A percentile compares a stretch with the other conserved stretches of the same genome.
These are phyloP conservation scores for Cuniculus paca DNA, from an alignment of 2,797 vertebrate species.

Conservation along the genomic window DNA sequence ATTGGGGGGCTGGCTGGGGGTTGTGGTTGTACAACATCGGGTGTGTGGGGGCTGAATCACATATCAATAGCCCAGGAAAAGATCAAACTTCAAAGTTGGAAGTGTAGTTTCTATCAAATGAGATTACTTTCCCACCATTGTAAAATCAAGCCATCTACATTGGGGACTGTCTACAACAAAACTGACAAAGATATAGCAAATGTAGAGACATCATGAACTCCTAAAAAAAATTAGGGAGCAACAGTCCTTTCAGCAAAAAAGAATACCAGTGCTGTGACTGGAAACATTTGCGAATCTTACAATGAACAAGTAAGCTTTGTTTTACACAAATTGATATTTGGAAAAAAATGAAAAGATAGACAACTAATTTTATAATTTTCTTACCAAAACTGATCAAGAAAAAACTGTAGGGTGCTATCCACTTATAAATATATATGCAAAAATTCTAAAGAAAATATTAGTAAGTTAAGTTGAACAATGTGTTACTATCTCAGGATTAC, in stretches of 20 bases:
- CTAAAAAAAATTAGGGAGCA: neutral
- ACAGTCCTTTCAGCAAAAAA: neutral
- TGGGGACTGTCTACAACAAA: neutral
- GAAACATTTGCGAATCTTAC: neutral
- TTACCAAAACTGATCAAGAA: neutral
- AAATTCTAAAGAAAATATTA: neutral
- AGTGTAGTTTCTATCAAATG: neutral
- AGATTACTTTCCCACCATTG: neutral
- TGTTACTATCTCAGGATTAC: neutral
- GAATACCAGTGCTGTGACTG: neutral
- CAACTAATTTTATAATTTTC: neutral
- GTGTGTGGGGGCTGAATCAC: neutral
- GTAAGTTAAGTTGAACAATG: neutral
- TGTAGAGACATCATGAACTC: neutral
- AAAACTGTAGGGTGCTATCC: neutral
- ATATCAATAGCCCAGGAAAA: neutral
- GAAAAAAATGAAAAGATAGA: neutral
- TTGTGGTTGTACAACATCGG: neutral
- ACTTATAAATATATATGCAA: neutral
- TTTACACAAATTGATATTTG: neutral
- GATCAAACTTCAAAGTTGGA: neutral
- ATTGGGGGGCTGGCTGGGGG: neutral
- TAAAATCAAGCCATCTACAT: neutral
- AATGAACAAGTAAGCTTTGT: neutral
- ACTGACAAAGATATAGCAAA: slow-evolving; percentile 3